Evolutionary conservation across 2,888 invertebrate genomes (phyloP), one percentile per base, ranked within the genome.

Genomic region (Scaptomyza polygonia): DNA sequence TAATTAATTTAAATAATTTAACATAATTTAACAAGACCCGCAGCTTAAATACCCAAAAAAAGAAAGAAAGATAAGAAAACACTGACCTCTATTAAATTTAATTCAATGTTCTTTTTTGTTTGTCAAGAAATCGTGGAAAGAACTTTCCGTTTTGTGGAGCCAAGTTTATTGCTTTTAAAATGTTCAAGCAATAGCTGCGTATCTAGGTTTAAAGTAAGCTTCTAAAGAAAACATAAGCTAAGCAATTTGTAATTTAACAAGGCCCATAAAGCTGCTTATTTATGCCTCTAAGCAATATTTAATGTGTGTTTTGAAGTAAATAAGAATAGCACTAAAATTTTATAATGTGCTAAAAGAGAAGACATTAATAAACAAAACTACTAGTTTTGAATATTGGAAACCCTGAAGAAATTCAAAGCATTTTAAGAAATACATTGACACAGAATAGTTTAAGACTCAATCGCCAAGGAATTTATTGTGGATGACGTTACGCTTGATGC

Each of bases 71-170:
- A n/a, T n/a, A n/a, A n/a, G n/a, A n/a, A 29, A 18, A 51, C 48
- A 29, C 54, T 59, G 75, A 80, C 68, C 81, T 61, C 65, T 66
- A 79, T 79, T 67, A 77, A 77, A 81, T 79, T 84, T 63, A 69
- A 84, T 77, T 79, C 68, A 67, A 74, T 77, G 68, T 64, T 14
- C n/a, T n/a, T 7, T 14, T 7, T 36, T 14, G 3, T n/a, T n/a
- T n/a, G n/a, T n/a, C n/a, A 42, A 25, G 30, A 36, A 32, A 16
- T 14, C 39, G 27, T 40, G 40, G 11, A 7, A 27, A 11, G 8
- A 32, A 21, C 1, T 27, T 25, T 16, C 47, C 44, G n/a, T 27
- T 47, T 48, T 47, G 69, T 30, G 40, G 61, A 44, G 30, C 21
- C 7, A 36, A 18, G 57, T 27, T 25, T 25, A 36, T 56, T 48